phyloP scores from a whole-genome alignment of 2,888 invertebrate genomes.

The Adelphocoris suturalis region DNA sequence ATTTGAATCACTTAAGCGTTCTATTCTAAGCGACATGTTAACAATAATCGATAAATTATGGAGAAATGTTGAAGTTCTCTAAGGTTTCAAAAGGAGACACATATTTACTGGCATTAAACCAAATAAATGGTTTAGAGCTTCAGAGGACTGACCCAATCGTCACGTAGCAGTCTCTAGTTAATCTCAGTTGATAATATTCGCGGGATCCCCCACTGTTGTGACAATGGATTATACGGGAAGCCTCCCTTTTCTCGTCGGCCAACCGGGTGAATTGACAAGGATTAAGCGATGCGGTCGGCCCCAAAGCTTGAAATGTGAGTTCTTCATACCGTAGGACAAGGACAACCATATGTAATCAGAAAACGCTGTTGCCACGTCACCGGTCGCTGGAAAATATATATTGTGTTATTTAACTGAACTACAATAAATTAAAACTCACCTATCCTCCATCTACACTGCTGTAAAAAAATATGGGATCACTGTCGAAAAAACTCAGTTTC shows the following conservation, averaged over 20 bases:
- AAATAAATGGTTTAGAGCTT: too few relatives aligned
- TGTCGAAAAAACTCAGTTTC: too few relatives aligned
- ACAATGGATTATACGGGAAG: constrained; percentile 2
- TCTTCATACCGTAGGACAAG: background rate
- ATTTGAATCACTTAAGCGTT: too few relatives aligned
- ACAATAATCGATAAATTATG: too few relatives aligned
- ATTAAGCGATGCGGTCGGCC: background rate
- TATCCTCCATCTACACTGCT: too few relatives aligned
- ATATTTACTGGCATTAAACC: too few relatives aligned
- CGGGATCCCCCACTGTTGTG: constrained; percentile 3
- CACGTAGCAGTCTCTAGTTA: background rate
- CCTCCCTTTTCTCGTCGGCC: constrained; percentile 15
- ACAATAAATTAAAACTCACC: too few relatives aligned
- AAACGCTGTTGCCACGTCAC: background rate
- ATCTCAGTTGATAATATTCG: constrained; percentile 10
- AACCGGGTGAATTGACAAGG: constrained; percentile 27
- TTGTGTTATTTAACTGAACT: too few relatives aligned
- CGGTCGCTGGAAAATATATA: background rate
- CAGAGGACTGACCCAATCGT: background rate
- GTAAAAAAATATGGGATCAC: too few relatives aligned
- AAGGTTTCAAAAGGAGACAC: too few relatives aligned
- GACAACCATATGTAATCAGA: background rate
- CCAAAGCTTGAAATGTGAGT: background rate
- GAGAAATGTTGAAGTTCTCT: too few relatives aligned
- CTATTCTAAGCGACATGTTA: too few relatives aligned